phyloP scores from a whole-genome alignment of 2,113 vertebrate species.

The Alethe castanea region DNA sequence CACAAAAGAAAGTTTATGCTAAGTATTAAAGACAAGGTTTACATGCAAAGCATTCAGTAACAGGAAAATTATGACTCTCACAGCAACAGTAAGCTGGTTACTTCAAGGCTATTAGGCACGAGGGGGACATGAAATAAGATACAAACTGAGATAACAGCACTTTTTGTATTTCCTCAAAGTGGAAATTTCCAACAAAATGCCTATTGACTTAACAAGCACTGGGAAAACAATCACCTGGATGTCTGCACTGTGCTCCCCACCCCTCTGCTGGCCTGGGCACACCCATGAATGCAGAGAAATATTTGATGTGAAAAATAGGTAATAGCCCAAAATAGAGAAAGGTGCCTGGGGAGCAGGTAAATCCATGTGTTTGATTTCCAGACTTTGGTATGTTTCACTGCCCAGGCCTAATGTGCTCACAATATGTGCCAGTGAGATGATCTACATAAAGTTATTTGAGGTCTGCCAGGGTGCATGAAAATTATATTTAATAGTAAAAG shows the following conservation, averaged over 20 bases:
- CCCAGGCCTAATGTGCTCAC: not conserved
- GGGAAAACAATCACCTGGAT: not conserved
- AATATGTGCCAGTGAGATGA: accelerated
- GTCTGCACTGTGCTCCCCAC: not conserved
- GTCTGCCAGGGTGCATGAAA: not conserved
- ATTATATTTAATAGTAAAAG: not conserved
- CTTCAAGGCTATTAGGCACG: not conserved
- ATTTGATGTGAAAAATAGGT: not conserved
- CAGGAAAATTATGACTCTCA: not conserved
- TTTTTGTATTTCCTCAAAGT: not conserved
- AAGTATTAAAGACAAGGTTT: not conserved
- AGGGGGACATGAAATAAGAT: not conserved
- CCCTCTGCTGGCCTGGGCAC: not conserved
- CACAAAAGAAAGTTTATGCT: not conserved
- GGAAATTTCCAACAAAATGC: not conserved
- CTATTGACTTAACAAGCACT: not conserved
- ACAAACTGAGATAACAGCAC: not conserved
- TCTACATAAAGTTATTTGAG: not conserved
- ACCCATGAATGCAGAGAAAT: not conserved
- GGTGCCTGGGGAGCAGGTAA: not conserved
- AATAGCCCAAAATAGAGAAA: not conserved
- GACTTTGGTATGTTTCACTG: not conserved
- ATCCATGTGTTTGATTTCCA: not conserved
- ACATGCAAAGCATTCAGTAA: not conserved
- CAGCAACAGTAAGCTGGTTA: not conserved